phyloP scores from a whole-genome alignment of 2,888 invertebrate species.

The Maniola hyperantus region DNA sequence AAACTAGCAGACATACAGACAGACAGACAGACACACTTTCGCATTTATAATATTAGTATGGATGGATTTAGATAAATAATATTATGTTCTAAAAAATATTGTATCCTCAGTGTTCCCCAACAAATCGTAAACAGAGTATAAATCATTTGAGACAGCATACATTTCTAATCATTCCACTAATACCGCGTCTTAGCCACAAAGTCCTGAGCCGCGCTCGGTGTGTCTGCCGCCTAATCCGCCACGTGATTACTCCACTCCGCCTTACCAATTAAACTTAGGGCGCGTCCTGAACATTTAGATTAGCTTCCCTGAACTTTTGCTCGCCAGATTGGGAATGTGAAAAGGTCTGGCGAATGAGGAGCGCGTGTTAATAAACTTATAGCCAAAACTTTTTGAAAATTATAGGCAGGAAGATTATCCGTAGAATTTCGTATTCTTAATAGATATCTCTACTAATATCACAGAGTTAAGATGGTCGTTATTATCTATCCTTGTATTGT shows the following conservation, averaged over 20 bases:
- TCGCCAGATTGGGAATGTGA: constrained; percentile 1
- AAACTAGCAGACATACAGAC: no score
- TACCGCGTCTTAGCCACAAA: neutral
- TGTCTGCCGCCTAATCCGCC: constrained; percentile 20
- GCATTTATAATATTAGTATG: no score
- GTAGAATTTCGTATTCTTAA: neutral
- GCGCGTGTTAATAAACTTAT: constrained; percentile 11
- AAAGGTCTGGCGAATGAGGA: constrained; percentile 1
- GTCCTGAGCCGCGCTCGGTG: constrained; percentile 3
- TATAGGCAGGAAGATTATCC: neutral
- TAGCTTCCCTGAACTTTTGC: constrained; percentile 43
- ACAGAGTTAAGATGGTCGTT: no score
- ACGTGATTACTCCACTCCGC: constrained; percentile 34
- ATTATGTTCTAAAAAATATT: no score
- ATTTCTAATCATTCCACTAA: neutral
- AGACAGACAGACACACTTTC: no score
- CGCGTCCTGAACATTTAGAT: constrained; percentile 58
- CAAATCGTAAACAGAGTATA: neutral
- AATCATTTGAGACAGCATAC: constrained; percentile 1
- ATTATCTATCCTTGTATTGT: no score
- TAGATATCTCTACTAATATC: no score
- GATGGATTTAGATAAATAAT: no score
- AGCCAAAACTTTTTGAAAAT: constrained; percentile 2
- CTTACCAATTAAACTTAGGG: constrained; percentile 40
- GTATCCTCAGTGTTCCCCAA: no score